phyloP scores from a whole-genome alignment of 2,797 vertebrate species.

The Eulemur mongoz region DNA sequence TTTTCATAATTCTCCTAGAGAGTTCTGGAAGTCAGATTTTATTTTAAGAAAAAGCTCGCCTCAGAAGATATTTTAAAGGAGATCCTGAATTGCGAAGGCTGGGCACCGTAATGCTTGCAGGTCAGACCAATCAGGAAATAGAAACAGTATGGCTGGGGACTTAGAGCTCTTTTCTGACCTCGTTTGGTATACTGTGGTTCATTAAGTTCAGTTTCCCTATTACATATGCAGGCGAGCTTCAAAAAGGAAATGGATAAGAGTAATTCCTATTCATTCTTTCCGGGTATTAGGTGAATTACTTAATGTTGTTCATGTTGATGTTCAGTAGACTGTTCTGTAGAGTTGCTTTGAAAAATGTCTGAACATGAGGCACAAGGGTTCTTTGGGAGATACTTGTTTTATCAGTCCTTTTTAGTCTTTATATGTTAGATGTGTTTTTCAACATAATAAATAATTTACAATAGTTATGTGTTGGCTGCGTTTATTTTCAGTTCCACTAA shows the following conservation, averaged over 20 bases:
- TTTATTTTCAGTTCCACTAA: constrained; percentile 48
- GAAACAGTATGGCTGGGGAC: constrained; percentile 66
- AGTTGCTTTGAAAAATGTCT: background rate
- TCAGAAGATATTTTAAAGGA: constrained; percentile 55
- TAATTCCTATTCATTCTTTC: background rate
- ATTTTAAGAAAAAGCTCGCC: constrained; percentile 34
- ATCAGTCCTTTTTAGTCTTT: background rate
- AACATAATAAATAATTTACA: background rate
- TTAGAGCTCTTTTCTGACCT: constrained; percentile 68
- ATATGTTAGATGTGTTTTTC: constrained; percentile 3
- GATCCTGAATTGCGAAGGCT: constrained; percentile 23
- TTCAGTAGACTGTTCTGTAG: background rate
- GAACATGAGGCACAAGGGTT: background rate
- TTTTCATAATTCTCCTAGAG: background rate
- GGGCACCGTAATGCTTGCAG: constrained; percentile 40
- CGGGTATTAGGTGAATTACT: background rate
- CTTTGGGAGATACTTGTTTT: background rate
- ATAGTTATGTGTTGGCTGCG: background rate
- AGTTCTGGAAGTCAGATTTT: constrained; percentile 34
- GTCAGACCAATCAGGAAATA: constrained; percentile 70
- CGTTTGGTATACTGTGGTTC: constrained; percentile 69
- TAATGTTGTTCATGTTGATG: background rate
- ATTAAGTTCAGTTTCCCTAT: constrained; percentile 62
- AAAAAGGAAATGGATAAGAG: background rate
- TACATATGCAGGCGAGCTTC: constrained; percentile 33